Base-by-base conservation (phyloP, 2,888 invertebrate genomes). In the Leptopilina syphax region DNA sequence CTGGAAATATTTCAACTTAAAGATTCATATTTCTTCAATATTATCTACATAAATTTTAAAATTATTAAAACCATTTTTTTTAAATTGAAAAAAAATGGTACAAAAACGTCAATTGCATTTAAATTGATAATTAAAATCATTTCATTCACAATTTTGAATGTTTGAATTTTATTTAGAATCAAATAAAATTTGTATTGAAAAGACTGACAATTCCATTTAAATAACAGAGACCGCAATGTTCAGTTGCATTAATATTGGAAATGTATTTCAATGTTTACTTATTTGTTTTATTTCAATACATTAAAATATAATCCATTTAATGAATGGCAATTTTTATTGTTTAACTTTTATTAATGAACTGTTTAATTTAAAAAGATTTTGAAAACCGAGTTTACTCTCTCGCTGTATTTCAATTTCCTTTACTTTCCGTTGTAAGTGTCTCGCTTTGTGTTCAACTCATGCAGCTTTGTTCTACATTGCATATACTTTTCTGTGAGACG, bases 311-410 rank as follows among this genome's bases (percentile, higher is more conserved):
- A 24, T 1, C 9, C 41, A n/a, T 66, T 66, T n/a, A 41, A 66
- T 44, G 66, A 66, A 66, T 41, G 7, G 1, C 27, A 34, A 13
- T 65, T 66, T 41, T 66, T 44, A 41, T 41, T 66, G 41, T 66
- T 66, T 41, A 12, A 66, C 34, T 13, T 44, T 47, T 9, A 44
- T 67, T 18, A 67, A 7, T n/a, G n/a, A 34, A 34, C 7, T 66
- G 44, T 44, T 44, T n/a, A 44, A 44, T 18, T 7, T 6, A 13
- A 18, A 47, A 44, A 18, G 8, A n/a, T 47, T 67, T 18, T 63
- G 73, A 67, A 34, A 10, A 50, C 41, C 57, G 67, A 77, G 76
- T 70, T 80, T 76, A 63, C 60, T 66, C 67, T 73, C 12, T 41
- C 10, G n/a, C 18, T 18, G 67, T 18, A 18, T 67, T 67, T 70